Conservation (phyloP, 2,113 vertebrate genomes). For the Cariama cristata region DNA sequence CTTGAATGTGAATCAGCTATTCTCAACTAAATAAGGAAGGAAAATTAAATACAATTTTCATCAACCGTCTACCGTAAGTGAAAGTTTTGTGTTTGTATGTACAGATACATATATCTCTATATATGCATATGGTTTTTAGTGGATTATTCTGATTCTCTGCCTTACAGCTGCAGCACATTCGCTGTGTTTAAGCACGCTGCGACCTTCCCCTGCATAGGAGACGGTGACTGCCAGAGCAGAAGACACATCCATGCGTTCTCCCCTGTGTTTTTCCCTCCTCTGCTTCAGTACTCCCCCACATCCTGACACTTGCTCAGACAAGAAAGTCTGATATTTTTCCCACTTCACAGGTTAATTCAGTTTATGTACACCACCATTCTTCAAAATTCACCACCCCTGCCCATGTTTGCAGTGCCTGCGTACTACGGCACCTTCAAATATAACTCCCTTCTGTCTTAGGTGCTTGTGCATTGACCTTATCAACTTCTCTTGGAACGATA, state of each 20-base stretch:
- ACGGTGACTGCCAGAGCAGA: background rate
- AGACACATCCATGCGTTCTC: background rate
- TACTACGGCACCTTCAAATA: background rate
- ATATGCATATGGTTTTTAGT: background rate
- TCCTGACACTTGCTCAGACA: background rate
- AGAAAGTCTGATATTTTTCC: background rate
- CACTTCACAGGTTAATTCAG: background rate
- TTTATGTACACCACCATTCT: background rate
- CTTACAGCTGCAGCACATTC: background rate
- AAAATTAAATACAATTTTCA: background rate
- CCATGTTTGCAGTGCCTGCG: background rate
- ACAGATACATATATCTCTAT: background rate
- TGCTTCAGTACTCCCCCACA: background rate
- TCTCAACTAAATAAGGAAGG: background rate
- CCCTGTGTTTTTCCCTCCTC: background rate
- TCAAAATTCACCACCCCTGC: background rate
- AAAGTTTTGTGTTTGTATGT: background rate
- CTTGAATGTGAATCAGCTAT: background rate
- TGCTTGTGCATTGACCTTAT: slow-evolving; percentile 54
- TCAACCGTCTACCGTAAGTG: background rate
- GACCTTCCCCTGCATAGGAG: background rate
- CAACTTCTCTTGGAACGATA: background rate
- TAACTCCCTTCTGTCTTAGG: background rate
- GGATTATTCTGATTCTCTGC: background rate
- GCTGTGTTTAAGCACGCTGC: background rate